A percentile compares a stretch with the other conserved stretches of the same genome.
phyloP scores from a whole-genome alignment of 2,113 vertebrate genomes.

The Brienomyrus brachyistius region DNA sequence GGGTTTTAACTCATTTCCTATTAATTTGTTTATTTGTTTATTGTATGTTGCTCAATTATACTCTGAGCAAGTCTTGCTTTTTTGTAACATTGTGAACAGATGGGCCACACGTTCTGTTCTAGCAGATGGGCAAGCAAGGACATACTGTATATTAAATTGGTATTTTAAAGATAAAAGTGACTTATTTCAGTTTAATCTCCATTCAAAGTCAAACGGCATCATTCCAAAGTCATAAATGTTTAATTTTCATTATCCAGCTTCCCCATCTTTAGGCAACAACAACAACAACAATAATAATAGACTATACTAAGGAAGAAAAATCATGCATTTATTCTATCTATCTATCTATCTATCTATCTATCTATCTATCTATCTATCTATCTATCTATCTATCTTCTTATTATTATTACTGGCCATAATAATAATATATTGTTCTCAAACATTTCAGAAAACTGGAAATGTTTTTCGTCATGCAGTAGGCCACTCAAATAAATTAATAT shows the following conservation, averaged over 20 bases:
- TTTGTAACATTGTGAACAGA: neutral
- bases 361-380: too few relatives aligned
- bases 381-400: neutral
- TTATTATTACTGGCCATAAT: neutral
- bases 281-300: neutral
- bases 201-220: neutral
- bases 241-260: neutral
- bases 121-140: slow-evolving; percentile 5
- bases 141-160: neutral
- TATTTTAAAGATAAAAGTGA: neutral
- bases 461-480: neutral
- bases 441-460: neutral
- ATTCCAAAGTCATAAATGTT: neutral
- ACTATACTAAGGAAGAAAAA: neutral
- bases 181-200: neutral
- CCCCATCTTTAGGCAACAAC: neutral
- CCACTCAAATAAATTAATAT: slow-evolving; percentile 29
- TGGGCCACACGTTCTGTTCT: neutral
- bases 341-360: too few relatives aligned
- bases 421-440: neutral
- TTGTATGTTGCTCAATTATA: neutral
- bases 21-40: neutral
- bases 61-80: neutral
- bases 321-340: neutral
- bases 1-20: neutral